phyloP scores from a whole-genome alignment of 2,888 invertebrate species.

The Synanthedon myopaeformis region DNA sequence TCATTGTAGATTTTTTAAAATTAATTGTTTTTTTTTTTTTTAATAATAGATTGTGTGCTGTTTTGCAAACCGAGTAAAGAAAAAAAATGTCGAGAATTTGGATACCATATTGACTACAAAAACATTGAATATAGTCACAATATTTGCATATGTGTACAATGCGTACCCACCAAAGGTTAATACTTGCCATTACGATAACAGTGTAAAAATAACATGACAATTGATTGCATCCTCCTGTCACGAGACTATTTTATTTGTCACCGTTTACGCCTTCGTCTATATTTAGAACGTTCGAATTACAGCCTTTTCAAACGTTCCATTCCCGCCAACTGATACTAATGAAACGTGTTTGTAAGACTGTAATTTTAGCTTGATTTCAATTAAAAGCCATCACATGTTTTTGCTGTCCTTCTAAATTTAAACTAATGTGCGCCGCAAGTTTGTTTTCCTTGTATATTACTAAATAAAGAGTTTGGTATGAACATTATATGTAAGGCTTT shows the following conservation, averaged over 20 bases:
- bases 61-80: too few relatives aligned
- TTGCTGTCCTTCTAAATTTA: neutral
- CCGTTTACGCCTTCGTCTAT: slow-evolving; percentile 30
- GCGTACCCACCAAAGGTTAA: too few relatives aligned
- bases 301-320: slow-evolving; percentile 43
- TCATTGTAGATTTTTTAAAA: too few relatives aligned
- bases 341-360: slow-evolving; percentile 21
- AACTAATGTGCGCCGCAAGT: neutral
- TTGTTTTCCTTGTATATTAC: too few relatives aligned
- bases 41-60: too few relatives aligned
- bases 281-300: slow-evolving; percentile 51
- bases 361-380: slow-evolving; percentile 41
- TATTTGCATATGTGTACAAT: too few relatives aligned
- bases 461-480: too few relatives aligned
- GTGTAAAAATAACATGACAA: slow-evolving; percentile 46
- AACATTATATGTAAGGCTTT: too few relatives aligned
- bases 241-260: slow-evolving; percentile 43
- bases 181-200: slow-evolving; percentile 15
- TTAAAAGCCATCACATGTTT: slow-evolving; percentile 31
- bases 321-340: slow-evolving; percentile 27
- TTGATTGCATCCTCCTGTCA: slow-evolving; percentile 33
- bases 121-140: too few relatives aligned
- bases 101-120: too few relatives aligned
- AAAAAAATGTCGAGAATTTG: too few relatives aligned
- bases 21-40: too few relatives aligned